A percentile compares a stretch with the other conserved stretches of the same genome.
Conservation (phyloP, 2,797 vertebrate species). For the Hipposideros larvatus region DNA sequence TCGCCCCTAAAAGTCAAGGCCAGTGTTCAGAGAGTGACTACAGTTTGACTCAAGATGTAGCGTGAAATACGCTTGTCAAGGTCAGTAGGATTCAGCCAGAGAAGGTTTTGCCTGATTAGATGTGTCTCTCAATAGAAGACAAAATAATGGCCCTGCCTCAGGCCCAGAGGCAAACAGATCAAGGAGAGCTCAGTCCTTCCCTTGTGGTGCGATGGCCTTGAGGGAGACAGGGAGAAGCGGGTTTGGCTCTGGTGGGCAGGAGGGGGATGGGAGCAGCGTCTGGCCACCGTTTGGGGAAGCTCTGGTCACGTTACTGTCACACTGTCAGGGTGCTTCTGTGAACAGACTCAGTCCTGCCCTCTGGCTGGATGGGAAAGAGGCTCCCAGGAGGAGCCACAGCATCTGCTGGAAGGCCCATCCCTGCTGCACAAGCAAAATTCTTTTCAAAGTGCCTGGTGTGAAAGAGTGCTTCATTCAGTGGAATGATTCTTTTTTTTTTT, state of each 20-base stretch:
- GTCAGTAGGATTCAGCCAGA: neutral
- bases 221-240: neutral
- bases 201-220: too few relatives aligned
- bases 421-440: neutral
- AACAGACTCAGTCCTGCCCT: neutral
- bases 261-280: neutral
- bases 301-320: neutral
- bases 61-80: neutral
- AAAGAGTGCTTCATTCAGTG: neutral
- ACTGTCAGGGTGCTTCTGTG: neutral
- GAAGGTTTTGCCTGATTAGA: neutral
- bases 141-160: neutral
- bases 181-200: neutral
- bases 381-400: rapidly evolving
- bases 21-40: neutral
- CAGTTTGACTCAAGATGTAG: neutral
- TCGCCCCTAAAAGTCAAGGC: neutral
- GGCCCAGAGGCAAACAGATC: neutral
- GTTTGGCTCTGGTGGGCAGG: neutral
- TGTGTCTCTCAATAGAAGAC: neutral
- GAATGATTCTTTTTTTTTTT: neutral
- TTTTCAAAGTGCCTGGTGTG: neutral
- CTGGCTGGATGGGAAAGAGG: neutral
- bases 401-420: neutral
- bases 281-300: too few relatives aligned